phyloP scores from a whole-genome alignment of 2,797 vertebrate species.

The Phrynocephalus forsythii region DNA sequence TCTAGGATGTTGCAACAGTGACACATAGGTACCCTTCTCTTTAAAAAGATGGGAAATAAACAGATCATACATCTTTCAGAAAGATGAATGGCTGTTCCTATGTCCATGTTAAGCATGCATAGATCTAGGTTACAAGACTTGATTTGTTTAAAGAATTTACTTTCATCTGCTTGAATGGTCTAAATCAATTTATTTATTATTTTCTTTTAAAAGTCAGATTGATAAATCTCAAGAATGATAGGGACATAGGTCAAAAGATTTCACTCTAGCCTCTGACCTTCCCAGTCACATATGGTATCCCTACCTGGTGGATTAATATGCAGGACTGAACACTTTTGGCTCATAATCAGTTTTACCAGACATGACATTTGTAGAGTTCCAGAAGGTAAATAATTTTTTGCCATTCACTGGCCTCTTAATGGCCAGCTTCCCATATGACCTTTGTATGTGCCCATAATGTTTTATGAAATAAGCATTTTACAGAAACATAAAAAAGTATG shows the following conservation, averaged over 20 bases:
- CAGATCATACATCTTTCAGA: constrained; percentile 62
- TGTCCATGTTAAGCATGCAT: constrained; percentile 50
- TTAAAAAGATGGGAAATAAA: constrained; percentile 69
- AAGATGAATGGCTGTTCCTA: constrained; percentile 64
- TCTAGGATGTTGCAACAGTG: constrained; percentile 81
- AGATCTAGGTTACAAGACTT: constrained; percentile 54
- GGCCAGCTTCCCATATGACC: constrained; percentile 48
- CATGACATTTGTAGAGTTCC: constrained; percentile 72
- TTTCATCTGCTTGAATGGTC: constrained; percentile 52
- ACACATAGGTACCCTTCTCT: constrained; percentile 65
- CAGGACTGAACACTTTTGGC: constrained; percentile 65
- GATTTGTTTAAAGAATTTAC: constrained; percentile 59
- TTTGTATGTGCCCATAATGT: constrained; percentile 25
- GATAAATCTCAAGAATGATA: constrained; percentile 77
- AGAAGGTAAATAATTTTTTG: constrained; percentile 59
- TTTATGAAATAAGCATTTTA: background rate
- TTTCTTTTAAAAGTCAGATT: constrained; percentile 62
- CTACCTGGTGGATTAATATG: constrained; percentile 84
- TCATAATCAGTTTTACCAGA: constrained; percentile 79
- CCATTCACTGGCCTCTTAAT: constrained; percentile 36
- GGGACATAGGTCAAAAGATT: constrained; percentile 84
- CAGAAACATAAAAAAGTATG: constrained; percentile 21
- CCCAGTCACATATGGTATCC: constrained; percentile 77
- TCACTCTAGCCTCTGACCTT: constrained; percentile 81
- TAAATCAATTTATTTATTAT: constrained; percentile 46